Conservation (phyloP, 2,797 vertebrate genomes). For the Enteromius paludinosus region DNA sequence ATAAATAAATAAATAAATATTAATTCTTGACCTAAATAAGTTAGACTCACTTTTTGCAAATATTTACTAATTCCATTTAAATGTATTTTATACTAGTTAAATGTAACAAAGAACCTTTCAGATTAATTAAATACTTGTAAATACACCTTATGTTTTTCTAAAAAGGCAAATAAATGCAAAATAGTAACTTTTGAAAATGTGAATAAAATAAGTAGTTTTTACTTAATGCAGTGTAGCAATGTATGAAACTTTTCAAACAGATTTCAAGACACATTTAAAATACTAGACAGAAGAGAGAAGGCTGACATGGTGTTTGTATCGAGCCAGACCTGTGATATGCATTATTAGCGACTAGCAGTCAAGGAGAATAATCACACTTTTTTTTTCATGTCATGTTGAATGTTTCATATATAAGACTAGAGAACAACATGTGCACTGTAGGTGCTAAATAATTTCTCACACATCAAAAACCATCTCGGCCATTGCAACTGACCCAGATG, state of each 20-base stretch:
- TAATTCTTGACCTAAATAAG: no score
- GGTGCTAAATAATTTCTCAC: slow-evolving; percentile 54
- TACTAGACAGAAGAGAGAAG: not conserved
- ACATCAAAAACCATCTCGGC: slow-evolving; percentile 47
- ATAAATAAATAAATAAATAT: not conserved
- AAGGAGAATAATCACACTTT: slow-evolving; percentile 2
- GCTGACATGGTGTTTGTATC: not conserved
- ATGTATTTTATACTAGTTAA: not conserved
- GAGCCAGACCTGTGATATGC: not conserved
- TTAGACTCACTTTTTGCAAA: not conserved
- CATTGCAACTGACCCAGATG: slow-evolving; percentile 49
- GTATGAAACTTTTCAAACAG: not conserved
- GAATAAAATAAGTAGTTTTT: not conserved
- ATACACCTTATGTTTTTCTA: not conserved
- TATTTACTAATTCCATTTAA: not conserved
- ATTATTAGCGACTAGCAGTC: slow-evolving; percentile 5
- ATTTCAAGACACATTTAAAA: not conserved
- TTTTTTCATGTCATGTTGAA: not conserved
- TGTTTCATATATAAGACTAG: slow-evolving; percentile 29
- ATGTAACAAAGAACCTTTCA: not conserved
- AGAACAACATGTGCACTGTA: not conserved
- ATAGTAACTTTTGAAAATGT: not conserved
- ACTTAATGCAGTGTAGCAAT: not conserved
- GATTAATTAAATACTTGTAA: not conserved
- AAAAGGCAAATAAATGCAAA: not conserved